These are phyloP conservation scores for Cairina moschata DNA, from an alignment of 2,113 vertebrate species.

Conservation along the genomic window DNA sequence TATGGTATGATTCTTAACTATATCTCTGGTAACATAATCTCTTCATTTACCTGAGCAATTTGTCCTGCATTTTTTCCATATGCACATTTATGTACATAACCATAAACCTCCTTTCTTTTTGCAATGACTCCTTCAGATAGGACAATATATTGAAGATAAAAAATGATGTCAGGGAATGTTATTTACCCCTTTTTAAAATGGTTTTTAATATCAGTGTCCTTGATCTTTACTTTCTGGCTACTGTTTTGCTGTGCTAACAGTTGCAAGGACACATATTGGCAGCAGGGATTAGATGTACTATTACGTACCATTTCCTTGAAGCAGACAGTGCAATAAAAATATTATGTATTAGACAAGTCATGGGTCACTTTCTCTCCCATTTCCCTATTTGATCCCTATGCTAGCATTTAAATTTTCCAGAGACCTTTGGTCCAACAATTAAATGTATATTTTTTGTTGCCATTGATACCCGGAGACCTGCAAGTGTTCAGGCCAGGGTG, in stretches of 20 bases:
- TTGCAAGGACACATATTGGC: not conserved
- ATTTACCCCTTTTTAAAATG: not conserved
- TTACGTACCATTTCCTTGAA: slow-evolving; percentile 19
- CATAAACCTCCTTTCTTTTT: not conserved
- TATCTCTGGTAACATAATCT: not conserved
- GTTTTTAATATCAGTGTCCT: not conserved
- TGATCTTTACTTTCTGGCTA: slow-evolving; percentile 2
- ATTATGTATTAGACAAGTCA: not conserved
- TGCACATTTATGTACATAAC: not conserved
- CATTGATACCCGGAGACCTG: not conserved
- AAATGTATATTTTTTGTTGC: not conserved
- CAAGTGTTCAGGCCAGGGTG: not conserved
- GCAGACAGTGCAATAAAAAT: not conserved
- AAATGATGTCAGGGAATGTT: not conserved
- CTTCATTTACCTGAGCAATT: not conserved
- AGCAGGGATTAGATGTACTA: slow-evolving; percentile 23
- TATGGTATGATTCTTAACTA: not conserved
- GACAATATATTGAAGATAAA: not conserved
- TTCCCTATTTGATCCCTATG: not conserved
- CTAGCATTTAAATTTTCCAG: not conserved
- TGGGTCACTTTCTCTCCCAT: not conserved
- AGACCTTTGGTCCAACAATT: not conserved
- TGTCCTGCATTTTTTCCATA: not conserved
- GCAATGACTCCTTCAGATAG: not conserved
- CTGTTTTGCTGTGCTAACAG: not conserved